These are phyloP conservation scores for Vicugna pacos DNA, from an alignment of 2,113 vertebrate genomes.

Conservation along the genomic window DNA sequence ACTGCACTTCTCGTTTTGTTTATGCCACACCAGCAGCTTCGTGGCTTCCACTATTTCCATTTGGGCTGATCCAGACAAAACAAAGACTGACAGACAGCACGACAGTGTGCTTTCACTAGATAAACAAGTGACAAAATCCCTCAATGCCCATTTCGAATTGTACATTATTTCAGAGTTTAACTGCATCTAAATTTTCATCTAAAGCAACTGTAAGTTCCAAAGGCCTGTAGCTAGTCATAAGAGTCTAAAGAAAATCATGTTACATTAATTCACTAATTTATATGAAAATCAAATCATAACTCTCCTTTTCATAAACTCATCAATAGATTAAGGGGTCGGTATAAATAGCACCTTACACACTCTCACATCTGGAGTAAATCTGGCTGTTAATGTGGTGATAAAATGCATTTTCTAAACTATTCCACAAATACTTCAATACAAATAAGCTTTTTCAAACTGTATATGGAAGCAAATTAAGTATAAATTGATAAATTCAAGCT, in stretches of 20 bases:
- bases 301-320: background rate
- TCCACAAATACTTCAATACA: background rate
- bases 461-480: constrained; percentile 26
- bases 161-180: background rate
- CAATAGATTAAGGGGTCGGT: background rate
- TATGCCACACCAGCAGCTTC: background rate
- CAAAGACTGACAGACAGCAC: background rate
- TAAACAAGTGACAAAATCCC: background rate
- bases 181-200: background rate
- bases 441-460: constrained; percentile 6
- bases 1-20: background rate
- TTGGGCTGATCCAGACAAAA: background rate
- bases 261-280: background rate
- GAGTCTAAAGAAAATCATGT: background rate
- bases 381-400: background rate
- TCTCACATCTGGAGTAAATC: background rate
- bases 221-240: background rate
- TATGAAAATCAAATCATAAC: background rate
- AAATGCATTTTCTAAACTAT: constrained; percentile 22
- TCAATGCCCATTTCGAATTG: background rate
- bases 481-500: background rate
- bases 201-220: background rate
- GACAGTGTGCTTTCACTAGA: background rate
- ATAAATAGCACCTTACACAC: background rate
- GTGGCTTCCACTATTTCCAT: too few species aligned